A percentile compares a stretch with the other conserved stretches of the same genome.
These are phyloP conservation scores for Sciaenops ocellatus DNA, from an alignment of 2,797 vertebrate genomes.

Conservation along the genomic window DNA sequence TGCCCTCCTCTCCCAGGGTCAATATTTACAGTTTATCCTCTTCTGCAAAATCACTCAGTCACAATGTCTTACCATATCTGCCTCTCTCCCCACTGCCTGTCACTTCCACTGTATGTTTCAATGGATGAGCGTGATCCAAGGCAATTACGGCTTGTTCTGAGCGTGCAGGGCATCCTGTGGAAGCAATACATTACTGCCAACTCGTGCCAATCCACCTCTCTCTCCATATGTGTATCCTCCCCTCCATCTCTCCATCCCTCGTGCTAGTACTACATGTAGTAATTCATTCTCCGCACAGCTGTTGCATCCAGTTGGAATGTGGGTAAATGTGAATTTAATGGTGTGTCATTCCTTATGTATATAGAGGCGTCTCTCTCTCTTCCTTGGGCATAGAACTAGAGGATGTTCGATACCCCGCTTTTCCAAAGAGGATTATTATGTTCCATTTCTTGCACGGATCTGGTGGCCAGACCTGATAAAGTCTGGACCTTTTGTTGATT, in stretches of 20 bases:
- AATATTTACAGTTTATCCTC: constrained; percentile 81
- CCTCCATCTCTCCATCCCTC: constrained; percentile 24
- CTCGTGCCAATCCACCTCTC: constrained; percentile 55
- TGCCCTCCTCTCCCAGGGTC: constrained; percentile 67
- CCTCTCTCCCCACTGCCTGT: constrained; percentile 54
- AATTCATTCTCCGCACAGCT: constrained; percentile 63
- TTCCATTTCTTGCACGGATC: constrained; percentile 27
- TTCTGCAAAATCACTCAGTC: constrained; percentile 70
- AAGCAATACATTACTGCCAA: constrained; percentile 68
- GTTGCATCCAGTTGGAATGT: constrained; percentile 55
- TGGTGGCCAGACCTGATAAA: constrained; percentile 38
- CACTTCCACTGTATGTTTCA: constrained; percentile 73
- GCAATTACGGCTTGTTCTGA: constrained; percentile 74
- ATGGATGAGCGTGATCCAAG: constrained; percentile 72
- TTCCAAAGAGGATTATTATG: constrained; percentile 53
- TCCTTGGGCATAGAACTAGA: constrained; percentile 9
- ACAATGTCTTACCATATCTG: constrained; percentile 59
- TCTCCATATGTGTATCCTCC: constrained; percentile 56
- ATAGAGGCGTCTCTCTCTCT: constrained; percentile 23
- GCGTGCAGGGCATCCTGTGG: constrained; percentile 70
- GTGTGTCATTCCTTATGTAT: constrained; percentile 35
- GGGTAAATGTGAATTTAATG: constrained; percentile 62
- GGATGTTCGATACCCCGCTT: constrained; percentile 30
- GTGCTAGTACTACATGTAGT: constrained; percentile 53
- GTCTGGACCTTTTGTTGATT: constrained; percentile 37